Conservation (phyloP, 2,113 vertebrate species). For the Astatoreochromis straeleni region DNA sequence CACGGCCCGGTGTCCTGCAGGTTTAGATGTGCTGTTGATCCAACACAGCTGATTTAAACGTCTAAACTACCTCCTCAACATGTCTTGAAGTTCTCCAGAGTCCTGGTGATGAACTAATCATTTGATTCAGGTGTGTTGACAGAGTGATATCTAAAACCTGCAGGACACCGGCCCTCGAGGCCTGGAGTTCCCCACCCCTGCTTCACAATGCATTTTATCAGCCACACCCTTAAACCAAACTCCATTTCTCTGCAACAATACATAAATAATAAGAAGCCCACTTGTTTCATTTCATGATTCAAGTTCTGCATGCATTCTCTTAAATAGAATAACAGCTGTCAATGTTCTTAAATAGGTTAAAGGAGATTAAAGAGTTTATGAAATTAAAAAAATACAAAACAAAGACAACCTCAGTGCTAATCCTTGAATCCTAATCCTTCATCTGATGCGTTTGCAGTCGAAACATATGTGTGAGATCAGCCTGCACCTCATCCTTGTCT, state of each 20-base stretch:
- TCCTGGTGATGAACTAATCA: fast-evolving
- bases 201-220: neutral
- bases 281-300: neutral
- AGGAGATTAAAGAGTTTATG: neutral
- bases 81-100: neutral
- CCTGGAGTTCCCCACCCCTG: neutral
- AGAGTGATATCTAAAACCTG: neutral
- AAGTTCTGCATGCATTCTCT: neutral
- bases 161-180: neutral
- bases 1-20: neutral
- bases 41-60: neutral
- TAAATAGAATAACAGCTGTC: fast-evolving
- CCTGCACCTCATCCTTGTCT: neutral
- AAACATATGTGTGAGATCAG: neutral
- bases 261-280: neutral
- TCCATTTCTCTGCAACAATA: neutral
- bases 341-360: neutral
- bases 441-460: neutral
- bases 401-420: neutral
- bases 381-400: neutral
- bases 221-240: neutral
- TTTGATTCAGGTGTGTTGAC: neutral
- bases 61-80: fast-evolving
- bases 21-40: neutral
- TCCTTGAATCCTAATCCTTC: neutral